Evolutionary conservation across 2,888 invertebrate genomes (phyloP).

Genomic region (Isoperla grammatica): DNA sequence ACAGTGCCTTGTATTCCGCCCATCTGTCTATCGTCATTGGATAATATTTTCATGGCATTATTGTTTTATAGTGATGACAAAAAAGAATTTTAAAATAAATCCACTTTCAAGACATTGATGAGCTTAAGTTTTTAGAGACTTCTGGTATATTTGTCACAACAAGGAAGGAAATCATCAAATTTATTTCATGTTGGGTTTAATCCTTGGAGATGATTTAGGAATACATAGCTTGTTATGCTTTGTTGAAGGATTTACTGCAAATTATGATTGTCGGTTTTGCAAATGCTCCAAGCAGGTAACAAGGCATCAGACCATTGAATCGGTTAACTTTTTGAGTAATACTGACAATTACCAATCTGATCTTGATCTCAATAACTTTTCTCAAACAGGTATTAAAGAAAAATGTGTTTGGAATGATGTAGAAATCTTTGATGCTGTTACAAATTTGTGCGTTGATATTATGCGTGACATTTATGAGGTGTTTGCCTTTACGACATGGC

Average conservation of each 20-base stretch:
- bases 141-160: slow-evolving; percentile 24
- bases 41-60: slow-evolving; percentile 16
- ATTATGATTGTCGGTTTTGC: slow-evolving; percentile 31
- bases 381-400: slow-evolving; percentile 29
- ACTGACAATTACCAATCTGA: neutral
- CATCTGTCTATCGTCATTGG: slow-evolving; percentile 19
- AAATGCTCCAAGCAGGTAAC: slow-evolving; percentile 27
- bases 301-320: slow-evolving; percentile 24
- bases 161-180: slow-evolving; percentile 20
- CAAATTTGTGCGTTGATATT: slow-evolving; percentile 31
- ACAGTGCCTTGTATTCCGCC: slow-evolving; percentile 26
- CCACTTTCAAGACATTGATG: slow-evolving; percentile 27
- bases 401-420: slow-evolving; percentile 27
- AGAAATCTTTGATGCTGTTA: slow-evolving; percentile 29
- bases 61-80: slow-evolving; percentile 9
- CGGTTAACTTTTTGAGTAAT: slow-evolving; percentile 19
- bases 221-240: slow-evolving; percentile 29
- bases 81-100: slow-evolving; percentile 21
- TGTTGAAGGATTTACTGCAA: slow-evolving; percentile 26
- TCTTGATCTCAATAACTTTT: slow-evolving; percentile 21
- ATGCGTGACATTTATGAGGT: slow-evolving; percentile 35
- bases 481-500: slow-evolving; percentile 32
- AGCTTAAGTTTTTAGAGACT: slow-evolving; percentile 25
- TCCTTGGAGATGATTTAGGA: slow-evolving; percentile 30
- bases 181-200: slow-evolving; percentile 26